Percentiles rank a stretch among this genome's conserved stretches.
phyloP scores from a whole-genome alignment of 2,113 vertebrate species.

The Alligator sinensis region DNA sequence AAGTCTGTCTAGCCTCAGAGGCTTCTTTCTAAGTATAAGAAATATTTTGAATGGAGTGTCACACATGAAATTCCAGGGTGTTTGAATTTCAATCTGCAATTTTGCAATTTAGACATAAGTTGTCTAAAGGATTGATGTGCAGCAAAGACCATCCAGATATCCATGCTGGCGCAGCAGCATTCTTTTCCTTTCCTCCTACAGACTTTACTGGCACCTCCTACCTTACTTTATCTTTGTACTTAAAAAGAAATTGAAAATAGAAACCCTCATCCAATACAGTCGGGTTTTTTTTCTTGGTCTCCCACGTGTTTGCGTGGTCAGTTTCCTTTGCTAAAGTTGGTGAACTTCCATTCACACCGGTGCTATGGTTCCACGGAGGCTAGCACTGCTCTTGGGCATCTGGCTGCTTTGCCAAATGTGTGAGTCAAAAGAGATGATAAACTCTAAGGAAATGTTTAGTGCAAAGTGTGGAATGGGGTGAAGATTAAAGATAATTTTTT shows the following conservation, averaged over 20 bases:
- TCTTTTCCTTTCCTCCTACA: background rate
- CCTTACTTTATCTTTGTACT: background rate
- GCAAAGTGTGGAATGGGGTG: background rate
- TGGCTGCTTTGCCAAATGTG: background rate
- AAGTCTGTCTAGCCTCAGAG: background rate
- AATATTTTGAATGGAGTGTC: background rate
- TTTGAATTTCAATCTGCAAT: background rate
- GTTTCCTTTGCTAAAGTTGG: too few species aligned
- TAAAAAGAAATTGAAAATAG: background rate
- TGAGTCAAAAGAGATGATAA: background rate
- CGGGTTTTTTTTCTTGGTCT: too few species aligned
- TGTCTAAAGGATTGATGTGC: too few species aligned
- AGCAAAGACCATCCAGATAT: too few species aligned
- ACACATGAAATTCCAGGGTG: background rate
- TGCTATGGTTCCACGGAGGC: accelerated
- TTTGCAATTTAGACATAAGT: background rate
- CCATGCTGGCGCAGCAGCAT: background rate
- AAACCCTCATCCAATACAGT: too few species aligned
- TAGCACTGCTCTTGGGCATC: too few species aligned
- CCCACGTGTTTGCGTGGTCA: too few species aligned
- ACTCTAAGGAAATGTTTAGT: background rate
- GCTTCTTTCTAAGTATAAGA: background rate
- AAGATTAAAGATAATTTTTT: background rate
- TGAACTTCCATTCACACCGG: accelerated
- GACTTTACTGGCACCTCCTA: background rate